Evolutionary conservation across 2,888 invertebrate genomes (phyloP), one percentile per base, ranked within the genome.

Genomic region (Protophormia terraenovae): DNA sequence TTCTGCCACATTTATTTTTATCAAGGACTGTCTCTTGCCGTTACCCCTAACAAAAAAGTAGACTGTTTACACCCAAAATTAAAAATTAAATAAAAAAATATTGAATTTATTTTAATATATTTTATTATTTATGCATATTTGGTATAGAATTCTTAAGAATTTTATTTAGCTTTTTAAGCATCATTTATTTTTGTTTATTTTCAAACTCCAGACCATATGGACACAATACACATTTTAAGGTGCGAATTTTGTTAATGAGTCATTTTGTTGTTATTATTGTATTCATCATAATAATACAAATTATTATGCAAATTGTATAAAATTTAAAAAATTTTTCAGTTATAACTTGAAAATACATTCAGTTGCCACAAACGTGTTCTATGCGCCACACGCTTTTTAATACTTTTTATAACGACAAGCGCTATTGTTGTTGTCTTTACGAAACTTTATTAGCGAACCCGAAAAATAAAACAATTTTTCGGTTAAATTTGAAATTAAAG

Each of bases 1-100:
- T 73, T 86, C 73, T 73, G 80, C 69, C 60, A 69, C 69, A 55
- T 77, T 72, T 53, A 38, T 76, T 73, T 83, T 67, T 60, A 32
- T 38, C 64, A 50, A 71, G 50, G 78, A 72, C 19, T 71, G 27
- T 19, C n/a, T 41, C 32, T 47, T 53, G n/a, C 50, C 72, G 14
- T 75, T 71, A 10, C 5, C 32, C 24, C 35, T 27, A 45, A 16
- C n/a, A n/a, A n/a, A n/a, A n/a, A n/a, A 22, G 5, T 32, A 29
- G 24, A 35, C n/a, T 29, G 75, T 47, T 35, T 79, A 75, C 79
- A 47, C 75, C 73, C 79, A 45, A 77, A 76, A 41, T 29, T 24
- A 3, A 22, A 22, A 50, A 3, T 32, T 14, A 24, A 53, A 12
- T 45, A 58, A 38, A 27, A 19, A 24, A 69, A 78, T 60, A 24